Base-by-base conservation (phyloP, 2,888 invertebrate genomes). In the Heliconius cydno region DNA sequence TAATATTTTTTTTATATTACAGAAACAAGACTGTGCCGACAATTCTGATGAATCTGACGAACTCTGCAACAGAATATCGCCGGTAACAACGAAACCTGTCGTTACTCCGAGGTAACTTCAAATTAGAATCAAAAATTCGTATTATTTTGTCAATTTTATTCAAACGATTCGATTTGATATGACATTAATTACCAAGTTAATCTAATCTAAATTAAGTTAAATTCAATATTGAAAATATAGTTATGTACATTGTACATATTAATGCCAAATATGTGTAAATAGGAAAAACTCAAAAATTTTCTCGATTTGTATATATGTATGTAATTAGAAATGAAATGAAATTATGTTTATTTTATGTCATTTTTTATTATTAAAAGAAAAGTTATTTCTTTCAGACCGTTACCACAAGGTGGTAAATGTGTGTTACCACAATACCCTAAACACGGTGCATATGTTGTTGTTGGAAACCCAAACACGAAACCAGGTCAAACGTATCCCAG, bases 361-460 rank as follows among this genome's bases (percentile, higher is more conserved):
- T 57, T 57, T 15, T 57, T 57, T 57, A 22, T 57, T 22, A 22
- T n/a, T 10, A 60, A n/a, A 60, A 22, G 10, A 10, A 60, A n/a
- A 10, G 6, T 19, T 6, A 65, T 65, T 65, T 28, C n/a, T 79
- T 81, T 19, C 85, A 87, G 88, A n/a, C 84, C 84, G n/a, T 10
- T 78, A 66, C 60, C 78, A 13, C 66, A 81, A 22, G 72, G 85
- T 0, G 89, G 89, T 0, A 85, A 84, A n/a, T 92, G 92, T 80
- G 77, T 87, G 0, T 83, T 92, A 0, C 92, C 92, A 0, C 83
- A 87, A 0, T 89, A 88, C 80, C 93, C 93, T 0, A 86, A 84
- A 0, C 89, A 92, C 79, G 93, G 93, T 0, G 80, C 82, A 0
- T 93, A 91, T 81, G 79, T 80, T 0, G 87, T 89, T 0, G 79